Percentiles rank a stretch among this genome's conserved stretches.
phyloP scores from a whole-genome alignment of 2,888 invertebrate genomes.

The Dasypolia templi region DNA sequence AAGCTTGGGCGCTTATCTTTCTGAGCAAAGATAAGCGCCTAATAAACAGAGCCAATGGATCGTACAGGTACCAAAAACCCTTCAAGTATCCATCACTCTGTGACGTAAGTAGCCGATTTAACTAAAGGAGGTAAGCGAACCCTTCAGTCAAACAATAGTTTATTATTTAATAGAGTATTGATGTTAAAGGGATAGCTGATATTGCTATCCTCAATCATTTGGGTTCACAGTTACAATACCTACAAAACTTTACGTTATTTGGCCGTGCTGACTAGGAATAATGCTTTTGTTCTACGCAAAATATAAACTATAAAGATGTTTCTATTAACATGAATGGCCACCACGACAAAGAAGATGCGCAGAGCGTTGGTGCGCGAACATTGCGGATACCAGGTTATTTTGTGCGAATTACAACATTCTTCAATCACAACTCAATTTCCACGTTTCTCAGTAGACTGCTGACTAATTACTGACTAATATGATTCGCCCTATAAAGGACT shows the following conservation, averaged over 20 bases:
- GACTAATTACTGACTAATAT: not conserved
- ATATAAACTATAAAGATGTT: not conserved
- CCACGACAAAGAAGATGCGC: not conserved
- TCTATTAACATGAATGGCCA: too few species aligned
- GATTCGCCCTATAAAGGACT: not conserved
- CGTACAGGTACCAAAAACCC: slow-evolving; percentile 18
- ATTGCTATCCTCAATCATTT: slow-evolving; percentile 4
- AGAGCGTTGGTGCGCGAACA: not conserved
- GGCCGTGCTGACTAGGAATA: not conserved
- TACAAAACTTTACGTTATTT: slow-evolving; percentile 2
- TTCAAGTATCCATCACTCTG: slow-evolving; percentile 14
- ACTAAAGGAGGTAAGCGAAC: slow-evolving; percentile 30
- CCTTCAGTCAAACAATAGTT: slow-evolving; percentile 36
- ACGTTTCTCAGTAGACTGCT: not conserved
- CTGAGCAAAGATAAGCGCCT: slow-evolving; percentile 13
- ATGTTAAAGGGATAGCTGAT: slow-evolving; percentile 14
- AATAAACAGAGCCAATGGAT: slow-evolving; percentile 23
- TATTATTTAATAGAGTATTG: too few species aligned
- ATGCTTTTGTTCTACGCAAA: not conserved
- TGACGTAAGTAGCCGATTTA: slow-evolving; percentile 27
- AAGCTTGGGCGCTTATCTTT: not conserved
- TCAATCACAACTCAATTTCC: not conserved
- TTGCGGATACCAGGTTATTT: not conserved
- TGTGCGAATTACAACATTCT: not conserved
- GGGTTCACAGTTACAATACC: slow-evolving; percentile 1